Base-by-base conservation (phyloP, 2,797 vertebrate genomes). In the Diceros bicornis region DNA sequence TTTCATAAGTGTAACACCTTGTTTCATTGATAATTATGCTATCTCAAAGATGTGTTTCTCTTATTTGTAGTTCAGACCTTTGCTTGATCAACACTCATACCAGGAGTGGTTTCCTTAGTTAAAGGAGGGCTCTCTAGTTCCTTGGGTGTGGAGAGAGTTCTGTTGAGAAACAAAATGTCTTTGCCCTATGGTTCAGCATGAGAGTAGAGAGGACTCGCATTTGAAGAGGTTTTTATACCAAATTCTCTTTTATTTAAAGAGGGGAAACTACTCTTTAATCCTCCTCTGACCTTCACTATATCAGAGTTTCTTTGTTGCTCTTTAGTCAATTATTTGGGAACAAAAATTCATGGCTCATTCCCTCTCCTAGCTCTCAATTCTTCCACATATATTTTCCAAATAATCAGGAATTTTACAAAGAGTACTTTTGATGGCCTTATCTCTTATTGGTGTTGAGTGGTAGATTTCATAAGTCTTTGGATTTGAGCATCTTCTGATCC, bases 281-380 rank as follows among this genome's bases (percentile, higher is more conserved):
- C 14, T 83, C 6, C 12, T 34, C 0, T 37, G 21, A 61, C 13
- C n/a, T 6, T 74, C 8, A 69, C n/a, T 62, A 34, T 21, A 44
- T 62, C 17, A 59, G 10, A 71, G 32, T 61, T 29, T 7, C 32
- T 85, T 68, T 62, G 2, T 18, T 50, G n/a, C 9, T 79, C 16
- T 37, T 77, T 32, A 21, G 27, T 18, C 10, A 81, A 17, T 78
- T 59, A 14, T 37, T 34, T 20, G 20, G 6, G 4, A 59, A 78
- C 7, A 37, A 61, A 50, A 11, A n/a, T 12, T 1, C 4, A 23
- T n/a, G 7, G 0, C 18, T n/a, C 4, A 13, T 29, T n/a, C 13
- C 34, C 21, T 57, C 18, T 14, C 2, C 7, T 2, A 32, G 0
- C 21, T 62, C 34, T 4, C 2, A 57, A 37, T 64, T 61, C 7